Conservation (phyloP, 2,888 invertebrate genomes). For the Pammene fasciana region DNA sequence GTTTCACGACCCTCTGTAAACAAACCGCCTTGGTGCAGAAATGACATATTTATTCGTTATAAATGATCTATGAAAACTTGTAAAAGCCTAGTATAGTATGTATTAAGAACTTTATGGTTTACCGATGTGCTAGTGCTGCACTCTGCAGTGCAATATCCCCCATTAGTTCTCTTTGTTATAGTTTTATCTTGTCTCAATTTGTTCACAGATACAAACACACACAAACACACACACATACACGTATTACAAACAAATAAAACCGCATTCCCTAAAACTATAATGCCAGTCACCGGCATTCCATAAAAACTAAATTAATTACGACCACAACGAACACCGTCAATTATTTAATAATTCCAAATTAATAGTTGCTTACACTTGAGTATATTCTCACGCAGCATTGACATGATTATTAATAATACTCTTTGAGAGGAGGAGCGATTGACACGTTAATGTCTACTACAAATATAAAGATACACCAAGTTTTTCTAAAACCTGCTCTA, state of each 20-base stretch:
- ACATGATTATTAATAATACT: conserved; percentile 77
- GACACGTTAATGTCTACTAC: conserved; percentile 74
- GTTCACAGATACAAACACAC: conserved; percentile 13
- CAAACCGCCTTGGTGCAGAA: no score
- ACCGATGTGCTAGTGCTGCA: no score
- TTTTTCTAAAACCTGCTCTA: conserved; percentile 49
- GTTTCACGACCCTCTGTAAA: no score
- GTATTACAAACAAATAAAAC: conserved; percentile 43
- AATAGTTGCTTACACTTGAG: conserved; percentile 70
- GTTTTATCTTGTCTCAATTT: neutral
- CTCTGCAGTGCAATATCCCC: no score
- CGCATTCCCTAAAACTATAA: conserved; percentile 50
- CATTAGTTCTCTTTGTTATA: no score
- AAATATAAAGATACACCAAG: conserved; percentile 45
- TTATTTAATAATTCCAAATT: conserved; percentile 78
- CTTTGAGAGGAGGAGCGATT: conserved; percentile 69
- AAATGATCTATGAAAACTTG: no score
- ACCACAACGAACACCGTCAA: conserved; percentile 69
- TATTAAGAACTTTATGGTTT: no score
- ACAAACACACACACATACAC: conserved; percentile 2
- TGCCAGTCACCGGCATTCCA: conserved; percentile 64
- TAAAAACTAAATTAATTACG: conserved; percentile 73
- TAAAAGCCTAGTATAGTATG: no score
- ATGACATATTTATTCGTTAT: no score
- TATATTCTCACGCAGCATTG: conserved; percentile 78